phyloP scores from a whole-genome alignment of 2,888 invertebrate species.

The Nesidiocoris tenuis region DNA sequence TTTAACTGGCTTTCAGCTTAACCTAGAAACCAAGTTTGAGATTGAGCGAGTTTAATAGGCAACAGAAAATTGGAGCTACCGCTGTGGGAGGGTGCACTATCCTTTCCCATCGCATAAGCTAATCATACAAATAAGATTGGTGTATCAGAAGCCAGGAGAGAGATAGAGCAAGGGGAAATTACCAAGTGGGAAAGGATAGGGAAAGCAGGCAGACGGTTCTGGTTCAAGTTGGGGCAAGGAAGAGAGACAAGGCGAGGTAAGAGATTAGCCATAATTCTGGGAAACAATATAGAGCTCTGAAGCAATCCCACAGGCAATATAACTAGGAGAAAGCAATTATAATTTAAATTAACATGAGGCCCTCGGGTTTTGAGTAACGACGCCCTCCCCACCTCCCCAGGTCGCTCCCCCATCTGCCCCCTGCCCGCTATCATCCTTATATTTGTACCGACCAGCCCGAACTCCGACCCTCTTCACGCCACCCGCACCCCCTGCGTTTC shows the following conservation, averaged over 20 bases:
- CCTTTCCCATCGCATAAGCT: constrained; percentile 43
- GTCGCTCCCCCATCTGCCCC: background rate
- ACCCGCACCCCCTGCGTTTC: constrained; percentile 15
- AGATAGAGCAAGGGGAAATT: background rate
- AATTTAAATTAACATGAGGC: constrained; percentile 48
- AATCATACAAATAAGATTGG: constrained; percentile 46
- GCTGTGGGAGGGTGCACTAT: constrained; percentile 25
- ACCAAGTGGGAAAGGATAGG: background rate
- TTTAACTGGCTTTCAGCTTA: constrained; percentile 34
- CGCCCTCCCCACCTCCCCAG: constrained; percentile 14
- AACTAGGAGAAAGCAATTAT: constrained; percentile 47
- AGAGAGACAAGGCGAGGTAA: constrained; percentile 4
- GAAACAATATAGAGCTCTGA: constrained; percentile 45
- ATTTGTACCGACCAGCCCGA: background rate
- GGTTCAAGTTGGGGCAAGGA: constrained; percentile 1
- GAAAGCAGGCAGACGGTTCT: background rate
- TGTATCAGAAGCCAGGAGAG: background rate
- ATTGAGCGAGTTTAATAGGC: constrained; percentile 44
- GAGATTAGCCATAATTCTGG: constrained; percentile 46
- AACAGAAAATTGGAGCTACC: constrained; percentile 41
- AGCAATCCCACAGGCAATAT: constrained; percentile 46
- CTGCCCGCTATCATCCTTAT: background rate
- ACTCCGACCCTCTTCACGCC: background rate
- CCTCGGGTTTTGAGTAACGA: constrained; percentile 46
- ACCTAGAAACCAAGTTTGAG: constrained; percentile 38